These are phyloP conservation scores for Nicator chloris DNA, from an alignment of 2,113 vertebrate species.

Conservation along the genomic window DNA sequence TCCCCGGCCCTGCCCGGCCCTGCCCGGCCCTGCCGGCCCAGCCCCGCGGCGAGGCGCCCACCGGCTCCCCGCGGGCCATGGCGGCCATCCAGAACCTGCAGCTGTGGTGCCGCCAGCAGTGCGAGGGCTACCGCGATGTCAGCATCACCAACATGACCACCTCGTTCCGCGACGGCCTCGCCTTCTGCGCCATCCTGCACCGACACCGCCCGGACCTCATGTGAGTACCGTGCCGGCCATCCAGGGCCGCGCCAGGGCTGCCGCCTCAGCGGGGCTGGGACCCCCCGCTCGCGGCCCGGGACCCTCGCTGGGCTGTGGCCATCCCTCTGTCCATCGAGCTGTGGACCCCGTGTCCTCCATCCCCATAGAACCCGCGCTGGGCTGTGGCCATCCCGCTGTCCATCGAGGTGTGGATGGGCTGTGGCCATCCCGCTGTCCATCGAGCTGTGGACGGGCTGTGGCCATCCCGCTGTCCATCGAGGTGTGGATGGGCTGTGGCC, in stretches of 20 bases:
- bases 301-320: neutral
- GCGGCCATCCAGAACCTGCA: slow-evolving; percentile 89
- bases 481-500: neutral
- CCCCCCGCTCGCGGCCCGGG: fast-evolving
- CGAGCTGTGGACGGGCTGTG: too few species aligned
- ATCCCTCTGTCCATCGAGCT: neutral
- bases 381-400: neutral
- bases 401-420: neutral
- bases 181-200: slow-evolving; percentile 96
- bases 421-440: too few species aligned
- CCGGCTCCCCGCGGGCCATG: slow-evolving; percentile 66
- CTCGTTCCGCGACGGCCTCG: slow-evolving; percentile 92
- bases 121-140: slow-evolving; percentile 89
- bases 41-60: neutral
- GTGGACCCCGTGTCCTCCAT: neutral
- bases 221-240: slow-evolving; percentile 74
- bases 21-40: neutral
- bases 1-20: neutral
- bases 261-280: neutral
- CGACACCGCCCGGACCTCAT: slow-evolving; percentile 92
- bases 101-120: slow-evolving; percentile 90
- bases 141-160: slow-evolving; percentile 93
- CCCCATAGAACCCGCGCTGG: neutral
- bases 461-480: fast-evolving
- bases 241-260: neutral